Evolutionary conservation across 2,113 vertebrate genomes (phyloP).

Genomic region (Cnemophilus loriae): DNA sequence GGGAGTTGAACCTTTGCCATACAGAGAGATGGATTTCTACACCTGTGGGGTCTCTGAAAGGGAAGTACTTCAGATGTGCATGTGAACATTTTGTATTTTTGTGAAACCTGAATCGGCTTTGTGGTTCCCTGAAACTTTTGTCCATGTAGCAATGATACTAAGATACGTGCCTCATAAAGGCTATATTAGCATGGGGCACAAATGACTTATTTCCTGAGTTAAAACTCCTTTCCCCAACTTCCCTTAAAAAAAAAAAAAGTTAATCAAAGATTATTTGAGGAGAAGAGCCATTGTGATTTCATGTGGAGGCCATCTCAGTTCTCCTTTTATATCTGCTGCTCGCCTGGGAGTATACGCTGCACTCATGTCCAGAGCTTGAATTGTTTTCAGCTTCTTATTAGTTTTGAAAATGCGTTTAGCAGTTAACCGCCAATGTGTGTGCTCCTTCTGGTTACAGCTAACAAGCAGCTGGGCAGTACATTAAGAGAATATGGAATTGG

Average conservation of each 20-base stretch:
- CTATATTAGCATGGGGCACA: not conserved
- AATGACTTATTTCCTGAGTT: slow-evolving; percentile 6
- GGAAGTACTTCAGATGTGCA: not conserved
- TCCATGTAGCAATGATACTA: not conserved
- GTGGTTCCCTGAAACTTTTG: not conserved
- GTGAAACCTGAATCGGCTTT: not conserved
- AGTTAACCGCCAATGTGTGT: not conserved
- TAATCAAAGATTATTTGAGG: not conserved
- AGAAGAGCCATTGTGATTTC: not conserved
- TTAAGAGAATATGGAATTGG: not conserved
- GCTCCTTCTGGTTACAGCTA: slow-evolving; percentile 9
- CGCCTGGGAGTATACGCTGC: not conserved
- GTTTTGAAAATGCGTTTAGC: slow-evolving; percentile 25
- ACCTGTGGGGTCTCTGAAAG: not conserved
- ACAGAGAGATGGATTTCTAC: not conserved
- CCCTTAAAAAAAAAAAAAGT: not conserved
- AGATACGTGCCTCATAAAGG: not conserved
- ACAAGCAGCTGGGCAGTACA: slow-evolving; percentile 38
- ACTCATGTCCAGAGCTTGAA: not conserved
- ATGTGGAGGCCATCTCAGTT: not conserved
- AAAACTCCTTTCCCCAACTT: not conserved
- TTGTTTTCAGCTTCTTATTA: slow-evolving; percentile 42
- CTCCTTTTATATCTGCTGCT: not conserved
- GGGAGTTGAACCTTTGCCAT: not conserved
- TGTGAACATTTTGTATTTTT: not conserved